phyloP scores from a whole-genome alignment of 2,888 invertebrate genomes.

The Lepidocyrtinus sp. region DNA sequence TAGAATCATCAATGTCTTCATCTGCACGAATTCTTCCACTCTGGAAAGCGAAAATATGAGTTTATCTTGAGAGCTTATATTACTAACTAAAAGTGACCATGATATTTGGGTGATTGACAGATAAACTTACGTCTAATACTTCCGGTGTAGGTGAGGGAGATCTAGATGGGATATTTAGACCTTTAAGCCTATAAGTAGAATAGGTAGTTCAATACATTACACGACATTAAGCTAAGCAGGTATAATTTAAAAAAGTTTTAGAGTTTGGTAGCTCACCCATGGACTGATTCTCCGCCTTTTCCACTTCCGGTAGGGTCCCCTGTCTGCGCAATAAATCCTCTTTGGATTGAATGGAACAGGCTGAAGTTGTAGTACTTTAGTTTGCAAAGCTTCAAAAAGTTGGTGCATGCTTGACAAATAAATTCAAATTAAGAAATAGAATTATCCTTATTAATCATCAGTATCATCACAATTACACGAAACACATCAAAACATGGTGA shows the following conservation, averaged over 20 bases:
- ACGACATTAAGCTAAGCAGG: no score
- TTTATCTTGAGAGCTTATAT: not conserved
- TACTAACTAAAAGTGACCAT: not conserved
- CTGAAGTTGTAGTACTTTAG: conserved; percentile 98
- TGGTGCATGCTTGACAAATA: no score
- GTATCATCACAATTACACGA: no score
- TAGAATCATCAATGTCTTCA: conserved; percentile 92
- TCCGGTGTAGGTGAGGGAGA: conserved; percentile 93
- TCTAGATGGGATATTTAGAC: conserved; percentile 82
- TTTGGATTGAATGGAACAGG: conserved; percentile 93
- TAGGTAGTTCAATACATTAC: no score
- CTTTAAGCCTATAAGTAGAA: conserved; percentile 88
- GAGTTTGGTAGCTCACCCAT: no score
- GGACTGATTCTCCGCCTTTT: conserved; percentile 92
- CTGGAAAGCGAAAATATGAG: conserved; percentile 72
- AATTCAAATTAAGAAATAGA: conserved; percentile 1
- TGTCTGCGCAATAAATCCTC: conserved; percentile 96
- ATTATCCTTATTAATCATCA: conserved; percentile 1
- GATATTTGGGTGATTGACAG: conserved; percentile 12
- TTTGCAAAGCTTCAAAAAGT: conserved; percentile 98
- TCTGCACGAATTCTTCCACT: conserved; percentile 93
- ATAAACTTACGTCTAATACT: conserved; percentile 76
- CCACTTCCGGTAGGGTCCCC: conserved; percentile 96
- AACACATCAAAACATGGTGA: not conserved
- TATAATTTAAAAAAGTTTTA: no score